Conservation (phyloP, 2,888 invertebrate species). For the Papilio protenor region DNA sequence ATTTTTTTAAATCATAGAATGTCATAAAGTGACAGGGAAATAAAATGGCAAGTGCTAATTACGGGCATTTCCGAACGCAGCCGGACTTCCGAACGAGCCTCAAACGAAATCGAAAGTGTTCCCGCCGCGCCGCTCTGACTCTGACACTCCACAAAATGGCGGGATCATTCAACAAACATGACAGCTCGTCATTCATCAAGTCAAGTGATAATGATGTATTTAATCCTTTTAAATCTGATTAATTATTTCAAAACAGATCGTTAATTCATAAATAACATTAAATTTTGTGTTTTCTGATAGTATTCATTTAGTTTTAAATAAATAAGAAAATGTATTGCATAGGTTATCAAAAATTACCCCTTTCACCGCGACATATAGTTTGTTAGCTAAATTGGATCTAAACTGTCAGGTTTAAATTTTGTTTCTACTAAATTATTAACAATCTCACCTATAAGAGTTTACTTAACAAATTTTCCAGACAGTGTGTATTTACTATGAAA, state of each 20-base stretch:
- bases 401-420: neutral
- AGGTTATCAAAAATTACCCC: too few relatives aligned
- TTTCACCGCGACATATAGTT: too few relatives aligned
- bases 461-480: conserved; percentile 35
- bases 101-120: conserved; percentile 40
- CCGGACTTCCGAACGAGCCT: conserved; percentile 34
- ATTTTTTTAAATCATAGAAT: neutral
- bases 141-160: conserved; percentile 32
- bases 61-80: conserved; percentile 34
- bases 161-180: conserved; percentile 35
- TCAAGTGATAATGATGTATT: conserved; percentile 17
- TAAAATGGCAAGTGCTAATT: conserved; percentile 8
- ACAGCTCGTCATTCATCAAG: conserved; percentile 39
- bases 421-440: neutral
- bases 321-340: too few relatives aligned
- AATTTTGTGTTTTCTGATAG: neutral
- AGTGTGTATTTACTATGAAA: conserved; percentile 13
- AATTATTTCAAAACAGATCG: neutral
- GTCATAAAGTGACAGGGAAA: neutral
- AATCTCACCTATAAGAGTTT: neutral
- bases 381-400: neutral
- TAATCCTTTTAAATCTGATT: neutral
- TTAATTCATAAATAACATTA: neutral
- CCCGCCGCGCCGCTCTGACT: conserved; percentile 20
- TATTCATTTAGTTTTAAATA: too few relatives aligned